Percentiles rank a stretch among this genome's conserved stretches.
phyloP scores from a whole-genome alignment of 2,888 invertebrate species.

The Pilophorus perplexus region DNA sequence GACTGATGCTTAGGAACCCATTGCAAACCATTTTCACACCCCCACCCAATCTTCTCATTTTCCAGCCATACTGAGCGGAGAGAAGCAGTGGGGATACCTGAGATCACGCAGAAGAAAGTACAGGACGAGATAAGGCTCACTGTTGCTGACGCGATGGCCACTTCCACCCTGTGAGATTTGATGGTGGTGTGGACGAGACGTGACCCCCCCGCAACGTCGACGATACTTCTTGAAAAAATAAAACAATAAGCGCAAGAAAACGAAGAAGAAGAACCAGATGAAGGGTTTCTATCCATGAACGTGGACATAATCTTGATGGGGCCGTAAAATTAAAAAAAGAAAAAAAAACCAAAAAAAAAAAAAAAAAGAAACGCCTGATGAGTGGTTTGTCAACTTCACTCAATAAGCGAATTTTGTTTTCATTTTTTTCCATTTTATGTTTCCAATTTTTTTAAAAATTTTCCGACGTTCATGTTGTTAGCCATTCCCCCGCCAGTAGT shows the following conservation, averaged over 20 bases:
- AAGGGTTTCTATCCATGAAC: constrained; percentile 13
- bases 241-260: constrained; percentile 16
- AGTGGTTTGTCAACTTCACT: constrained; percentile 3
- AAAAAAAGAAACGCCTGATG: neutral
- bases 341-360: neutral
- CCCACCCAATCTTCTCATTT: no score
- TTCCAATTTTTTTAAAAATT: neutral
- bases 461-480: no score
- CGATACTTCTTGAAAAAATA: constrained; percentile 18
- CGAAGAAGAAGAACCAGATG: constrained; percentile 6
- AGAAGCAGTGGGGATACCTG: constrained; percentile 16
- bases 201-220: constrained; percentile 21
- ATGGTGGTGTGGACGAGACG: constrained; percentile 20
- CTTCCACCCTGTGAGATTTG: constrained; percentile 18
- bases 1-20: no score
- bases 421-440: neutral
- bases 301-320: constrained; percentile 12
- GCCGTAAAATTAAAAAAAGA: no score
- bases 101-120: constrained; percentile 22
- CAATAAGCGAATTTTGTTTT: constrained; percentile 8
- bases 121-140: constrained; percentile 20
- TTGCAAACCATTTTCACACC: no score
- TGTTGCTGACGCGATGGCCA: constrained; percentile 18
- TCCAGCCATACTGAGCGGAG: constrained; percentile 24
- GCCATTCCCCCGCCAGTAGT: no score